Evolutionary conservation across 1,140 invertebrate genomes (phyloP), one percentile per base, ranked within the genome.

Genomic region (Triops longicaudatus): DNA sequence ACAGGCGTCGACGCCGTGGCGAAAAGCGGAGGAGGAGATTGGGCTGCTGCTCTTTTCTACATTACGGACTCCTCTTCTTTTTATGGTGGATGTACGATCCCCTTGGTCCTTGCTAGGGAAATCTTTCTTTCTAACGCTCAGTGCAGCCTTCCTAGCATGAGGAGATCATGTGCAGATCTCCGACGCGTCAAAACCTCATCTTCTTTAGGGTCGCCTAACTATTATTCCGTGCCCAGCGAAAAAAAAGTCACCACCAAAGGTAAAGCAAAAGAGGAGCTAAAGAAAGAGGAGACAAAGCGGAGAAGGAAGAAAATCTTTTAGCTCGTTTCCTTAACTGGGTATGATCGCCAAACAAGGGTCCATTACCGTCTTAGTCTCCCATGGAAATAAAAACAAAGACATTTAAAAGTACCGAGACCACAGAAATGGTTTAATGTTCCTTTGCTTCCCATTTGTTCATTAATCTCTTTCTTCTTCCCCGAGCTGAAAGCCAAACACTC

Each of bases 191-290:
- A 63, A 22, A 63, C 14, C 50, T 63, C 50, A 63, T 63, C 50
- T 63, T 22, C 14, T 63, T 63, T 22, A 17, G 50, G 14, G 50
- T 63, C 22, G 17, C 22, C 50, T 63, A 63, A 63, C n/a, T n/a
- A 22, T 22, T 63, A 63, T 37, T 37, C 31, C 31, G 22, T 22
- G n/a, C 14, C 50, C 14, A 14, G 22, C n/a, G 22, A 22, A 63
- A 63, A 44, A 63, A 63, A 14, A 63, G n/a, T 50, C 77, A 78
- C 41, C 73, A 50, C 50, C 44, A 76, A 43, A 75, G 73, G 12
- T 28, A 27, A 42, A 26, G 42, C 26, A 26, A 22, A 73, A 78
- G 44, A 73, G 26, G 71, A 78, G 63, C 26, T 74, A 37, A 44
- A 43, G 27, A 73, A 74, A 72, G 73, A 72, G 3, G 27, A 74